A percentile compares a stretch with the other conserved stretches of the same genome.
phyloP scores from a whole-genome alignment of 2,888 invertebrate species.

The Pandemis corylana region DNA sequence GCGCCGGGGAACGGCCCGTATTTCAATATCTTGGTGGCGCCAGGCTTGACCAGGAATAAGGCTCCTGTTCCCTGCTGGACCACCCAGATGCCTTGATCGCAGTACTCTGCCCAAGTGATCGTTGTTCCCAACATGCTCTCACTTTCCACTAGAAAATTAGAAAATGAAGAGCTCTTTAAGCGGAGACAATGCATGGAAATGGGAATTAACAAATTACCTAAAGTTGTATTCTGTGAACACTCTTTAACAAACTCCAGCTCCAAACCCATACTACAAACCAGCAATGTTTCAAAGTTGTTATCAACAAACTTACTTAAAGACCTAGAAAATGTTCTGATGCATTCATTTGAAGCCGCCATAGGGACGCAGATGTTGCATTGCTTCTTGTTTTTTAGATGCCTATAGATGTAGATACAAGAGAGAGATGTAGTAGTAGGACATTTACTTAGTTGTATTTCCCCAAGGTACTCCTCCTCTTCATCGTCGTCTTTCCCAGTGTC shows the following conservation, averaged over 20 bases:
- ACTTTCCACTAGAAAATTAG: conserved; percentile 67
- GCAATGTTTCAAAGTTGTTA: too few species aligned
- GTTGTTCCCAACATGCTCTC: conserved; percentile 71
- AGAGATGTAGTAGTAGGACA: too few species aligned
- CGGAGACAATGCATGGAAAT: not conserved
- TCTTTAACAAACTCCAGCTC: too few species aligned
- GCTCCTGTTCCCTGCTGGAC: conserved; percentile 73
- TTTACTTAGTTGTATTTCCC: conserved; percentile 87
- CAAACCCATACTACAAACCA: too few species aligned
- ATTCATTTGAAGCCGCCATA: too few species aligned
- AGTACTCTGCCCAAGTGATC: conserved; percentile 75
- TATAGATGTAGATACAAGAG: too few species aligned
- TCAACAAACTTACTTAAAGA: too few species aligned
- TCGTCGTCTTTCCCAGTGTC: conserved; percentile 81
- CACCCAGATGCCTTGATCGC: conserved; percentile 73
- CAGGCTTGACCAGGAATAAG: conserved; percentile 66
- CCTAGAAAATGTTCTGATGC: too few species aligned
- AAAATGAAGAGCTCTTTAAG: conserved; percentile 24
- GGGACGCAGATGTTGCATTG: too few species aligned
- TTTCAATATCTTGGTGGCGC: conserved; percentile 67
- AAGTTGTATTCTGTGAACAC: too few species aligned
- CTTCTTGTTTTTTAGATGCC: too few species aligned
- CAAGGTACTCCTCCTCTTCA: conserved; percentile 75
- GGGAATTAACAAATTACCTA: not conserved
- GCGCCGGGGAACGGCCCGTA: conserved; percentile 74